Evolutionary conservation across 2,113 vertebrate genomes (phyloP).

Genomic region (Microtus richardsoni): DNA sequence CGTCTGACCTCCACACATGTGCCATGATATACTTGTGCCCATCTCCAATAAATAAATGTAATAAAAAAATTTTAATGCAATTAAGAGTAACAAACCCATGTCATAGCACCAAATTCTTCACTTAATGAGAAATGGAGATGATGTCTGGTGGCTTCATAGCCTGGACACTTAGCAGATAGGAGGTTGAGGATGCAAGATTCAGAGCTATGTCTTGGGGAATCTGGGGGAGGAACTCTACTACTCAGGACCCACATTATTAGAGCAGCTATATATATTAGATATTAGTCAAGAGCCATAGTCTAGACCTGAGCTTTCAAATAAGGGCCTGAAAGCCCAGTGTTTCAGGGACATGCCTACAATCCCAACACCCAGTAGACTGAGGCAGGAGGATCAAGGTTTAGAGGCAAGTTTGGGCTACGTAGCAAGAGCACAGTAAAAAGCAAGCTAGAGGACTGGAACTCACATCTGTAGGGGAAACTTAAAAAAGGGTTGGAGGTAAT

Average conservation of each 20-base stretch:
- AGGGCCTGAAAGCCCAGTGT: neutral
- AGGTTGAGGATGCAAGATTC: neutral
- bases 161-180: neutral
- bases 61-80: neutral
- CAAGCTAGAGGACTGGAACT: constrained; percentile 60
- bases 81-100: constrained; percentile 4
- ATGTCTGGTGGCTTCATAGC: neutral
- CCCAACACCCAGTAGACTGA: neutral
- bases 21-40: neutral
- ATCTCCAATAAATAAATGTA: neutral
- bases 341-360: neutral
- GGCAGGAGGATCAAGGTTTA: neutral
- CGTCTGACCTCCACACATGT: neutral
- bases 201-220: neutral
- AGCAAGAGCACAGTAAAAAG: constrained; percentile 30
- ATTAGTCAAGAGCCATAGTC: neutral
- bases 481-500: constrained; percentile 61
- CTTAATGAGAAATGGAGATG: neutral
- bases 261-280: too few species aligned
- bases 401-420: neutral
- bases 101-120: neutral
- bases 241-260: neutral
- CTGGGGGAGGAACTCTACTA: neutral
- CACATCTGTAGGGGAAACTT: constrained; percentile 50
- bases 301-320: neutral